Base-by-base conservation (phyloP, 2,797 vertebrate genomes). In the Clamator glandarius region DNA sequence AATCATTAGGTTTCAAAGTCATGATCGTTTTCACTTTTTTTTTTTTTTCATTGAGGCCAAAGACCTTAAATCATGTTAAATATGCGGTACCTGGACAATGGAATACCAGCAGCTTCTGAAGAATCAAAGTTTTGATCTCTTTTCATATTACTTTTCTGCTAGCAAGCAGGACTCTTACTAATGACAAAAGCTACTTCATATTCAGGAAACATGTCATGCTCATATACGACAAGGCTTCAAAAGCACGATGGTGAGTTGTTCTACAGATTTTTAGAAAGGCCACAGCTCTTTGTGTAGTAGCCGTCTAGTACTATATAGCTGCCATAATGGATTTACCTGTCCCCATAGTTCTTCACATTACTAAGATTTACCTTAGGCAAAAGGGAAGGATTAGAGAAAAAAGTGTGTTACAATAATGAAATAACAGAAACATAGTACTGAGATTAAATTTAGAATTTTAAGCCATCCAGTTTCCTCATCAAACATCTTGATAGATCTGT, bases 321-420 rank as follows among this genome's bases (percentile, higher is more conserved):
- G 9, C 39, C 18, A 20, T 33, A 84, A 69, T 19, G 31, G 16
- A 51, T 46, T 58, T 42, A 41, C 4, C 20, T 66, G 20, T 24
- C 24, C 9, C 7, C 2, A 21, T n/a, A 42, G 4, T 82, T 72
- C 33, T 5, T 52, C 24, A 52, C 18, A 39, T 51, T 58, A 66
- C 12, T 55, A 46, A 41, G 21, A 62, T 73, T 52, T 41, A 79
- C 1, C 4, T 76, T 69, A 66, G 15, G 15, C 26, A 84, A 77
- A 12, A 70, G 35, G 6, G 88, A 77, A 86, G 5, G 17, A 20
- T 33, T 83, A 39, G 76, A 66, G 26, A 55, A 87, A 25, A 59
- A 6, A n/a, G 2, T 23, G 8, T 42, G 8, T 51, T 75, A 58
- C 1, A 8, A 31, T 48, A 81, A 52, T 2, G 0, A 4, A 51